Evolutionary conservation across 2,888 invertebrate genomes (phyloP).

Genomic region (Peribatodes rhomboidaria): DNA sequence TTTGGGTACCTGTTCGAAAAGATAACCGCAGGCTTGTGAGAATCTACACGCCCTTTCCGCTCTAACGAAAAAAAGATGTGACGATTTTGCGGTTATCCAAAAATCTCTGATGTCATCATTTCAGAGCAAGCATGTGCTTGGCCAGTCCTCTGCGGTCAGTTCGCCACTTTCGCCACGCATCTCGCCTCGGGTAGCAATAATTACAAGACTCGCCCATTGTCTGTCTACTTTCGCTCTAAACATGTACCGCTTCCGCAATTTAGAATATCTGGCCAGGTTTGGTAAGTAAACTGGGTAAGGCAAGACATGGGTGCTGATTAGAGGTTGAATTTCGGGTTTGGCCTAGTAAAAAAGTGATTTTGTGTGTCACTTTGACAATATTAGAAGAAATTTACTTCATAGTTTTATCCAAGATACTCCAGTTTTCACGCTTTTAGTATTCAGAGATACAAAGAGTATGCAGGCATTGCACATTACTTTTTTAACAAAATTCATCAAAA

Average conservation of each 20-base stretch:
- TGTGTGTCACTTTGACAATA: not conserved
- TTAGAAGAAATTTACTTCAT: too few species aligned
- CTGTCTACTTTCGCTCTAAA: slow-evolving; percentile 70
- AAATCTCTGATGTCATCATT: slow-evolving; percentile 13
- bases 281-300: slow-evolving; percentile 17
- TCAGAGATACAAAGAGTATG: too few species aligned
- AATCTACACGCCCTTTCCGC: too few species aligned
- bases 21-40: too few species aligned
- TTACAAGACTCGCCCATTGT: slow-evolving; percentile 70
- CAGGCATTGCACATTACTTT: too few species aligned
- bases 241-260: slow-evolving; percentile 56
- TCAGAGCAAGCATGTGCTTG: slow-evolving; percentile 5
- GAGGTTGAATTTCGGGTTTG: not conserved
- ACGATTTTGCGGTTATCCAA: too few species aligned
- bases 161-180: slow-evolving; percentile 69
- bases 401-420: too few species aligned
- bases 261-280: slow-evolving; percentile 41
- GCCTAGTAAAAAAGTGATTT: not conserved
- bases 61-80: too few species aligned
- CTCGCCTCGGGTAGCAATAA: slow-evolving; percentile 55
- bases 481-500: too few species aligned
- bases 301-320: slow-evolving; percentile 19
- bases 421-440: too few species aligned
- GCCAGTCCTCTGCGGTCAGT: slow-evolving; percentile 48
- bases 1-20: too few species aligned